Percentiles rank a stretch among this genome's conserved stretches.
Evolutionary conservation across 1,140 invertebrate species (phyloP).

Genomic region (Formica exsecta): DNA sequence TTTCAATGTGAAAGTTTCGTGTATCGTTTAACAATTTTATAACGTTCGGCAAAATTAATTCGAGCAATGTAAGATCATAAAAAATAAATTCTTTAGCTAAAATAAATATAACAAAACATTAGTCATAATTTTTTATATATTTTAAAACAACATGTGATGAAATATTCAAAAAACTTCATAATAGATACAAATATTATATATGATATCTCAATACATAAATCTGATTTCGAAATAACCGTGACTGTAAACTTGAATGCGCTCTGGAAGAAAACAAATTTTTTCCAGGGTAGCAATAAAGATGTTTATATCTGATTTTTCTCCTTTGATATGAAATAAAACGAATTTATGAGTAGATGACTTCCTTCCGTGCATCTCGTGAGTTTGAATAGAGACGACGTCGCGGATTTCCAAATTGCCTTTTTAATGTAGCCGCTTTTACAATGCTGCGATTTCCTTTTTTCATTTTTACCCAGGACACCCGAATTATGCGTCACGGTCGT

Average conservation of each 20-base stretch:
- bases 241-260: background rate
- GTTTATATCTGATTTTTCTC: background rate
- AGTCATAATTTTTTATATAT: too few relatives aligned
- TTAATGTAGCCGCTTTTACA: background rate
- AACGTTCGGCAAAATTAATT: conserved; percentile 1
- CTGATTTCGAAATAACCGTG: background rate
- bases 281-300: background rate
- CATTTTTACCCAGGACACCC: conserved; percentile 47
- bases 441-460: conserved; percentile 48
- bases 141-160: background rate
- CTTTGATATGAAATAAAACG: background rate
- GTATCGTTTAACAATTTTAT: conserved; percentile 15
- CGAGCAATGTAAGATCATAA: background rate
- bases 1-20: background rate
- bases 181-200: background rate
- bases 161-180: background rate
- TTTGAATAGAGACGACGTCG: background rate
- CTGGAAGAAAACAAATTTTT: background rate
- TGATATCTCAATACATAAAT: background rate
- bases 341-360: background rate
- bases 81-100: background rate
- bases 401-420: conserved; percentile 6
- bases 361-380: background rate
- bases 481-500: conserved; percentile 48
- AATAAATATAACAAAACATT: too few relatives aligned